Conservation (phyloP, 2,797 vertebrate genomes). For the Choloepus didactylus region DNA sequence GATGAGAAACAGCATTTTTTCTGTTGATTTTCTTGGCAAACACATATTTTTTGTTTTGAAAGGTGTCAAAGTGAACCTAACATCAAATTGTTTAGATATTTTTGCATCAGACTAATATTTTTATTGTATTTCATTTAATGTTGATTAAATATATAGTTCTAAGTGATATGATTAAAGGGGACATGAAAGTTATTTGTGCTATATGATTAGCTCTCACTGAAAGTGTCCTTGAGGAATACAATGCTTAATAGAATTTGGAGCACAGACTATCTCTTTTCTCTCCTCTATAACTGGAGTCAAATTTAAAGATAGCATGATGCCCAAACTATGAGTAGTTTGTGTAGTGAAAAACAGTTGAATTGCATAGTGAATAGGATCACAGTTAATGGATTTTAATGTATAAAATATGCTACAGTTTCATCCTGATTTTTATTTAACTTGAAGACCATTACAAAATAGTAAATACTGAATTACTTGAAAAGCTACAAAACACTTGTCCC, state of each 20-base stretch:
- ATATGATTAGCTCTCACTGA: neutral
- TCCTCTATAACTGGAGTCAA: neutral
- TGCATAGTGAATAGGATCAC: neutral
- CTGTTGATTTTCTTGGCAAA: neutral
- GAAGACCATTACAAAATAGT: neutral
- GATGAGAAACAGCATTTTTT: neutral
- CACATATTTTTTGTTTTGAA: slow-evolving; percentile 27
- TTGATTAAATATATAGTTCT: neutral
- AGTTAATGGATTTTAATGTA: neutral
- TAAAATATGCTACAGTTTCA: neutral
- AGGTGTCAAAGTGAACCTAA: neutral
- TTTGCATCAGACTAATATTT: neutral
- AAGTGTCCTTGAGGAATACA: neutral
- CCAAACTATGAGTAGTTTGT: neutral
- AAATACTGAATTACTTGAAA: neutral
- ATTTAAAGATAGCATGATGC: neutral
- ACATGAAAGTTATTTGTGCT: neutral
- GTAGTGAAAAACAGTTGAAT: neutral
- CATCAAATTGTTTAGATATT: neutral
- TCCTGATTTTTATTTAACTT: neutral
- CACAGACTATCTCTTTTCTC: neutral
- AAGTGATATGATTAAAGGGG: neutral
- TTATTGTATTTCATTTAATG: neutral
- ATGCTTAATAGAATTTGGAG: neutral
- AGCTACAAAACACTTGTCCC: neutral